phyloP scores from a whole-genome alignment of 2,113 vertebrate genomes.

The Puffinus mauretanicus region DNA sequence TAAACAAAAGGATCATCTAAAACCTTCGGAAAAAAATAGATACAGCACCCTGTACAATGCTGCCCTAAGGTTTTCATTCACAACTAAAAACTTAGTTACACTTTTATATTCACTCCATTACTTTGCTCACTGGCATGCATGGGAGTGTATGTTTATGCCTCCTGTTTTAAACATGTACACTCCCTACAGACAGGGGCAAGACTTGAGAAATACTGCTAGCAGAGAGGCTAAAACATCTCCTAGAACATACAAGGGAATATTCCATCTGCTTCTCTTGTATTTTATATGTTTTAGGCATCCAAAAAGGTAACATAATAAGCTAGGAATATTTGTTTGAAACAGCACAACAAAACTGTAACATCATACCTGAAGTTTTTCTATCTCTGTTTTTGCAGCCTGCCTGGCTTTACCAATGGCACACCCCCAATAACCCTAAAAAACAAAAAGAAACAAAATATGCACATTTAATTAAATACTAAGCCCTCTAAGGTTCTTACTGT shows the following conservation, averaged over 20 bases:
- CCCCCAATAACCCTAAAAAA: slow-evolving; percentile 92
- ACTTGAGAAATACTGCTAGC: neutral
- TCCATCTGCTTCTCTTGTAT: neutral
- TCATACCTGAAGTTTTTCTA: slow-evolving; percentile 94
- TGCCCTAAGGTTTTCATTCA: neutral
- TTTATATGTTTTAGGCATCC: neutral
- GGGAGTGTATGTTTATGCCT: neutral
- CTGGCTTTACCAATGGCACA: slow-evolving; percentile 98
- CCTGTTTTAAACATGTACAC: neutral
- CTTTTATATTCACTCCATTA: neutral
- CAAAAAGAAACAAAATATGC: neutral
- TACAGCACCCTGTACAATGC: neutral
- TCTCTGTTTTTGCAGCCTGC: slow-evolving; percentile 99
- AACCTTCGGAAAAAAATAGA: neutral
- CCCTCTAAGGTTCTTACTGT: neutral
- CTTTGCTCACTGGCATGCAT: neutral
- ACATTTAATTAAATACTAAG: neutral
- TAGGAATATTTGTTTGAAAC: neutral
- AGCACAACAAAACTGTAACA: neutral
- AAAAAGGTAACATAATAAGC: neutral
- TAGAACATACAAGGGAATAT: neutral
- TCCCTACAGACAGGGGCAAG: neutral
- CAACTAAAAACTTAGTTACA: neutral
- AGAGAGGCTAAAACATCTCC: neutral
- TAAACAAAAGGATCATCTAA: neutral